Base-by-base conservation (phyloP, 1,140 invertebrate species). In the Pollicipes pollicipes region DNA sequence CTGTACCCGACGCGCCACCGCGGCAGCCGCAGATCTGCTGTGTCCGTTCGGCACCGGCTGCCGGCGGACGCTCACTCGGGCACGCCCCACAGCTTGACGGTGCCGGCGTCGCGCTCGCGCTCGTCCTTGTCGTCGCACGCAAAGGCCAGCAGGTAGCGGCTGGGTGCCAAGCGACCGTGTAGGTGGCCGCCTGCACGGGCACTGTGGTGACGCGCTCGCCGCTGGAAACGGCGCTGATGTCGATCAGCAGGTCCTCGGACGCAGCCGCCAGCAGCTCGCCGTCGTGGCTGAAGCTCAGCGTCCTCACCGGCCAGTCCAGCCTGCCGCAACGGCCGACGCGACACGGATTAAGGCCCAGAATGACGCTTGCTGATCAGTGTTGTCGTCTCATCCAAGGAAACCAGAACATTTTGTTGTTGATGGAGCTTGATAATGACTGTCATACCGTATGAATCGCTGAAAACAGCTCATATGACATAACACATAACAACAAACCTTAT, bases 131-230 rank as follows among this genome's bases (percentile, higher is more conserved):
- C 95, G 79, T 98, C 95, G 80, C 94, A 97, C 2, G 95, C 95
- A 81, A 91, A 97, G 1, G 95, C 95, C 58, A 97, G 80, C 28
- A 98, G 82, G 79, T 95, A 92, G 70, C 88, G 84, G 73, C 91
- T 90, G 0, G 95, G 83, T 98, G 93, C 91, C 93, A 98, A 0
- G 94, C 90, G 0, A 97, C 90, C 0, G 94, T 96, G 79, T 97
- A 97, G 6, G 94, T 97, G 0, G 94, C 92, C 16, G 93, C 88
- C 73, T 93, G 88, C 1, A 96, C 92, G 1, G 88, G 86, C 71
- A 97, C 88, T 75, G 90, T 88, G 0, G 87, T 85, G 32, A 97
- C 86, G 78, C 93, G 92, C 79, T 95, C 92, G 78, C 88, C 89
- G 28, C 91, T 95, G 79, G 92, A 88, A 0, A 95, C 93, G 79